These are phyloP conservation scores for Phyllotreta striolata DNA, from an alignment of 2,888 invertebrate genomes.

Conservation along the genomic window DNA sequence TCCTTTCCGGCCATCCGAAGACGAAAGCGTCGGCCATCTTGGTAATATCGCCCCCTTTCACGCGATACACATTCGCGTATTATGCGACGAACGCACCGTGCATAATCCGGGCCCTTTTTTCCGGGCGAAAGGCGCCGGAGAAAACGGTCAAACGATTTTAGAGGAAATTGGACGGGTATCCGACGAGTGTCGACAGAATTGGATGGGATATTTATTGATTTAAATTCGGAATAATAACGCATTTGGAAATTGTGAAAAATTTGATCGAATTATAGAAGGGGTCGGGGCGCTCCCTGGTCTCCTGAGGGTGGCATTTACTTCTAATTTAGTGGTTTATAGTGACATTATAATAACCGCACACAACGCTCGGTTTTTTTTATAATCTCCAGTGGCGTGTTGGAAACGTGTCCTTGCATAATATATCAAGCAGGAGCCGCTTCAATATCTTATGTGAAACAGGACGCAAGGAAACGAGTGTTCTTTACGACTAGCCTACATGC, in stretches of 20 bases:
- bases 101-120: conserved; percentile 39
- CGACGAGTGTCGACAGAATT: too few relatives aligned
- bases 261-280: too few relatives aligned
- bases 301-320: too few relatives aligned
- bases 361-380: background rate
- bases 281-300: too few relatives aligned
- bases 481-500: conserved; percentile 17
- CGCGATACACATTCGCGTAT: conserved; percentile 40
- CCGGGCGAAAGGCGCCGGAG: conserved; percentile 37
- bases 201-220: too few relatives aligned
- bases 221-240: too few relatives aligned
- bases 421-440: conserved; percentile 1
- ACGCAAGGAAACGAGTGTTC: background rate
- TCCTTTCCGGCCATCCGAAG: conserved; percentile 56
- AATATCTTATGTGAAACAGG: conserved; percentile 8
- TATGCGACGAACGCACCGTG: conserved; percentile 32
- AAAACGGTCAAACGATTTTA: conserved; percentile 35
- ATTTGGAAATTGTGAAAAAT: too few relatives aligned
- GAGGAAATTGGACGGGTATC: conserved; percentile 15
- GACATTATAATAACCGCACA: background rate
- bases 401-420: conserved; percentile 24
- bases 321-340: too few relatives aligned
- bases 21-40: conserved; percentile 53
- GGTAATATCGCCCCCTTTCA: conserved; percentile 50
- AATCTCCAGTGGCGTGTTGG: conserved; percentile 24